Evolutionary conservation across 2,797 vertebrate genomes (phyloP), one percentile per base, ranked within the genome.

Genomic region (Paguma larvata): DNA sequence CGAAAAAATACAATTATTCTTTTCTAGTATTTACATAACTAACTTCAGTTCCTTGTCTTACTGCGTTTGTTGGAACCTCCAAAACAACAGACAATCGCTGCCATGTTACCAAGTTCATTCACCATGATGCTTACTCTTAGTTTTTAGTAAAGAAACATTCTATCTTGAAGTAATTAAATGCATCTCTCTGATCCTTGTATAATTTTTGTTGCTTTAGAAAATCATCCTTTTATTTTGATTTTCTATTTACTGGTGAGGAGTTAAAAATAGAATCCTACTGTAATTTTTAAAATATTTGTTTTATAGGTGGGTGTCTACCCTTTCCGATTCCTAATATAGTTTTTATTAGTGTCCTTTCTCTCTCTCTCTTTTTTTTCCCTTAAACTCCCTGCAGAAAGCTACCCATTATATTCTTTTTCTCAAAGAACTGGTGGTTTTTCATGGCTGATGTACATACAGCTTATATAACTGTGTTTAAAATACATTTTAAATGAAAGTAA

Each of bases 91-190:
- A 38, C 3, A 77, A 34, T 62, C 34, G 12, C 53, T 93, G 23
- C 41, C 32, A 41, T 68, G 48, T 75, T 41, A 83, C 14, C 25
- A 95, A 83, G 32, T 88, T 67, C 78, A 95, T 95, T 82, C 80
- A 91, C 16, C 67, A 2, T 75, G 56, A 84, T 68, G 85, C 4
- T 48, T 67, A 23, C 75, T 82, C 5, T 91, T 86, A 48, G 32
- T 77, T 95, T 95, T 75, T 77, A 91, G 77, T 83, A 88, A 83
- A 75, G 67, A 83, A 73, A 92, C 34, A 87, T 59, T 95, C 82
- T 88, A 92, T 88, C 19, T 77, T 92, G 59, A 83, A 84, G 30
- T 75, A 83, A 83, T 56, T 75, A 77, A 78, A 34, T 84, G 27
- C 5, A 44, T 75, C 27, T 16, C 44, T n/a, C 21, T 53, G 34